phyloP scores from a whole-genome alignment of 1,140 invertebrate genomes.

The Diprion similis region DNA sequence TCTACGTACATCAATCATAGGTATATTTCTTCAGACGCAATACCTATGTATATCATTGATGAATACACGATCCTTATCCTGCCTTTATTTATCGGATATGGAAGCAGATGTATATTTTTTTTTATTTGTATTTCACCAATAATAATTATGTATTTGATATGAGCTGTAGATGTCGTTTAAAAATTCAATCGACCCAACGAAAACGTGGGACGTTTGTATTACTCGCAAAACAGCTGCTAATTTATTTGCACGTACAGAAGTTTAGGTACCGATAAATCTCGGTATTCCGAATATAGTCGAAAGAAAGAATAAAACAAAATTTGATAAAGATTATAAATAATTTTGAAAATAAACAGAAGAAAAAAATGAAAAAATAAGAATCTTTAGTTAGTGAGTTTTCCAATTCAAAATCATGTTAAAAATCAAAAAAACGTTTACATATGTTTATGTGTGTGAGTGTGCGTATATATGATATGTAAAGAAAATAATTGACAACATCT shows the following conservation, averaged over 20 bases:
- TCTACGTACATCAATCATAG: too few relatives aligned
- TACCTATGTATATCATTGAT: too few relatives aligned
- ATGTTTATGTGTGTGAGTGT: conserved; percentile 13
- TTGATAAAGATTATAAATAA: conserved; percentile 7
- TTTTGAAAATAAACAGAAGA: neutral
- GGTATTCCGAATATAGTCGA: neutral
- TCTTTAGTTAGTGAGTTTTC: conserved; percentile 5
- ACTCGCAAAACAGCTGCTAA: neutral
- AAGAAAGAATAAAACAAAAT: neutral
- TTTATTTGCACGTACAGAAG: neutral
- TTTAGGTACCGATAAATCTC: neutral
- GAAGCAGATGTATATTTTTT: too few relatives aligned
- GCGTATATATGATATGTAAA: conserved; percentile 1
- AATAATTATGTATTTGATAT: neutral
- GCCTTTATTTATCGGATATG: too few relatives aligned
- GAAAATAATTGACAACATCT: neutral
- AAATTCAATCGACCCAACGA: neutral
- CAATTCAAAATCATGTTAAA: conserved; percentile 18
- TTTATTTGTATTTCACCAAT: too few relatives aligned
- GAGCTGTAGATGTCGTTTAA: neutral
- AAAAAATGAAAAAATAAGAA: conserved; percentile 9
- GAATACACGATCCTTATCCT: too few relatives aligned
- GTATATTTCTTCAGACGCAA: too few relatives aligned
- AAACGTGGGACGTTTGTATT: neutral
- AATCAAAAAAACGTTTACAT: conserved; percentile 11